These are phyloP conservation scores for Acronicta aceris DNA, from an alignment of 2,888 invertebrate genomes.

Conservation along the genomic window DNA sequence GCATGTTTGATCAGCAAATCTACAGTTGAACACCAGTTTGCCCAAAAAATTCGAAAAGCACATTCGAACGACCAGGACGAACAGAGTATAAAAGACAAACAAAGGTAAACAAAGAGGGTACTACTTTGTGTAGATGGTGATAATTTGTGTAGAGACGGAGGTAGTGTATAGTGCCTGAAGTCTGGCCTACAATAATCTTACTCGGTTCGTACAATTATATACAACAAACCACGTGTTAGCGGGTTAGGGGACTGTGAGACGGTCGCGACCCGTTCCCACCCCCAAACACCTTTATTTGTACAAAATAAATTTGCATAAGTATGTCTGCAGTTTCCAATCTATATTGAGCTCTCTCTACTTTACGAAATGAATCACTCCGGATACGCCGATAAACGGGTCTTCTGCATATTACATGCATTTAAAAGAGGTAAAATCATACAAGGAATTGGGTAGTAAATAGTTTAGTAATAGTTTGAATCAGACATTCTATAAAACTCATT, in stretches of 20 bases:
- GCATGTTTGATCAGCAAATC: too few species aligned
- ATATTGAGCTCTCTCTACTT: slow-evolving; percentile 17
- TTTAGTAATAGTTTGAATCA: too few species aligned
- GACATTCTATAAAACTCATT: neutral
- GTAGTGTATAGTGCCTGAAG: slow-evolving; percentile 34
- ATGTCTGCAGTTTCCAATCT: slow-evolving; percentile 44
- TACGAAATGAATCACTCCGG: slow-evolving; percentile 25
- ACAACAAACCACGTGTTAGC: slow-evolving; percentile 63
- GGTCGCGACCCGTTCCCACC: slow-evolving; percentile 65
- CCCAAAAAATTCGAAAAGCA: neutral
- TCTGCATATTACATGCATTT: neutral
- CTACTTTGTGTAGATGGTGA: too few species aligned
- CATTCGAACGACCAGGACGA: slow-evolving; percentile 41
- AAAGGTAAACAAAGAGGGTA: slow-evolving; percentile 66
- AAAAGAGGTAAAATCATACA: neutral
- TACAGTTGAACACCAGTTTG: too few species aligned
- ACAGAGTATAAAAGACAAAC: slow-evolving; percentile 65
- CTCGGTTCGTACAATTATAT: slow-evolving; percentile 58
- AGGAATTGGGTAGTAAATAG: too few species aligned
- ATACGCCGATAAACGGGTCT: neutral
- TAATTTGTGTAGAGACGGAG: slow-evolving; percentile 29
- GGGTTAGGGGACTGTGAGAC: too few species aligned
- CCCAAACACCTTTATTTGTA: slow-evolving; percentile 62
- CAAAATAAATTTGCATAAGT: slow-evolving; percentile 60
- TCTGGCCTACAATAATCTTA: slow-evolving; percentile 51